A percentile compares a stretch with the other conserved stretches of the same genome.
phyloP scores from a whole-genome alignment of 2,113 vertebrate species.

The Tylochromis polylepis region DNA sequence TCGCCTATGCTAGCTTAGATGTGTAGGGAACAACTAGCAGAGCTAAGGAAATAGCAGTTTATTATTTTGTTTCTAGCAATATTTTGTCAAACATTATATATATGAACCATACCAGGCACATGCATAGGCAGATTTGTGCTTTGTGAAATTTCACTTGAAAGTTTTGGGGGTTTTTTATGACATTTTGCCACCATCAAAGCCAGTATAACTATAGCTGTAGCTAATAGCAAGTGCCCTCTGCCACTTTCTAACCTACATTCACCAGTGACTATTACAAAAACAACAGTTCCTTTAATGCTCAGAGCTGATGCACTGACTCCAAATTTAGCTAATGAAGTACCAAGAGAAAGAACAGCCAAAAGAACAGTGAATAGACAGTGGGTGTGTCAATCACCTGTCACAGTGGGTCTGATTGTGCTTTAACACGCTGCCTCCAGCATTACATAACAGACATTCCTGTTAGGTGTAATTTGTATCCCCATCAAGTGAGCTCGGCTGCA shows the following conservation, averaged over 20 bases:
- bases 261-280: neutral
- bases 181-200: neutral
- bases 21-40: neutral
- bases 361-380: neutral
- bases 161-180: neutral
- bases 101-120: neutral
- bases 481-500: neutral
- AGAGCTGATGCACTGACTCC: neutral
- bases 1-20: neutral
- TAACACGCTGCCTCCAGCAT: conserved; percentile 32
- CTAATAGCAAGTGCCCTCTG: neutral
- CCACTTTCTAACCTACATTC: neutral
- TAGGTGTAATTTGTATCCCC: conserved; percentile 28
- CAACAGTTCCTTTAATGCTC: neutral
- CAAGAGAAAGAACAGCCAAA: neutral
- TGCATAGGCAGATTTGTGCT: neutral
- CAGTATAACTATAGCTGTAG: neutral
- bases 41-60: neutral
- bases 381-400: conserved; percentile 37
- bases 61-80: no score
- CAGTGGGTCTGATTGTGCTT: conserved; percentile 13
- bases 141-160: neutral
- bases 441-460: conserved; percentile 10
- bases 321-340: neutral
- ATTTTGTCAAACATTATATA: no score